These are phyloP conservation scores for Trachemys scripta DNA, from an alignment of 2,113 vertebrate genomes.

Conservation along the genomic window DNA sequence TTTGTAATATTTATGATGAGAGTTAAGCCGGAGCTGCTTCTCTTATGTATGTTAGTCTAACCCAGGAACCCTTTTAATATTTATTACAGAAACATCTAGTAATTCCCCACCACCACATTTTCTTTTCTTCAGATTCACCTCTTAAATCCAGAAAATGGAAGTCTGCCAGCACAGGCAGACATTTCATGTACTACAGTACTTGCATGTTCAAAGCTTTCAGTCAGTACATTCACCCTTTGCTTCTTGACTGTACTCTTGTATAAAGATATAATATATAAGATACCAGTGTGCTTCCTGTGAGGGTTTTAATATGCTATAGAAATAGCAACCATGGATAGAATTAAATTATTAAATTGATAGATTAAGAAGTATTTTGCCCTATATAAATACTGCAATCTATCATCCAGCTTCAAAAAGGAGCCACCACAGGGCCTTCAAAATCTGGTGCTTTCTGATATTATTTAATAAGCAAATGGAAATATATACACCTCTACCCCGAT, in stretches of 20 bases:
- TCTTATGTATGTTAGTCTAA: slow-evolving; percentile 37
- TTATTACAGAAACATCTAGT: slow-evolving; percentile 40
- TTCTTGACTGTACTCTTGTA: neutral
- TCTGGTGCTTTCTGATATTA: neutral
- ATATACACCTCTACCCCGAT: neutral
- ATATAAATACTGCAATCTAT: neutral
- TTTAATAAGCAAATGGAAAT: neutral
- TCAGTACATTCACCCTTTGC: neutral
- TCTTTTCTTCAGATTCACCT: neutral
- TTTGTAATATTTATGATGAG: slow-evolving; percentile 62
- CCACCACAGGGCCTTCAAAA: neutral
- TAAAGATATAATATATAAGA: neutral
- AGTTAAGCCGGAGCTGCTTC: slow-evolving; percentile 34
- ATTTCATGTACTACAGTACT: neutral
- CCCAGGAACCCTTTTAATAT: slow-evolving; percentile 31
- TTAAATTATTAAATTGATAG: neutral
- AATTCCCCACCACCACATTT: neutral
- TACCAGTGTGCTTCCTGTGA: neutral
- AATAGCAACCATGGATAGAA: neutral
- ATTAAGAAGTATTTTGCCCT: neutral
- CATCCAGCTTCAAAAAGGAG: neutral
- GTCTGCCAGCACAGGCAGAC: neutral
- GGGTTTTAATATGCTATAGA: neutral
- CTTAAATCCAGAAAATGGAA: slow-evolving; percentile 16
- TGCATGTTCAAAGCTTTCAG: neutral